Evolutionary conservation across 2,888 invertebrate genomes (phyloP).

Genomic region (Habroteleia sp.): DNA sequence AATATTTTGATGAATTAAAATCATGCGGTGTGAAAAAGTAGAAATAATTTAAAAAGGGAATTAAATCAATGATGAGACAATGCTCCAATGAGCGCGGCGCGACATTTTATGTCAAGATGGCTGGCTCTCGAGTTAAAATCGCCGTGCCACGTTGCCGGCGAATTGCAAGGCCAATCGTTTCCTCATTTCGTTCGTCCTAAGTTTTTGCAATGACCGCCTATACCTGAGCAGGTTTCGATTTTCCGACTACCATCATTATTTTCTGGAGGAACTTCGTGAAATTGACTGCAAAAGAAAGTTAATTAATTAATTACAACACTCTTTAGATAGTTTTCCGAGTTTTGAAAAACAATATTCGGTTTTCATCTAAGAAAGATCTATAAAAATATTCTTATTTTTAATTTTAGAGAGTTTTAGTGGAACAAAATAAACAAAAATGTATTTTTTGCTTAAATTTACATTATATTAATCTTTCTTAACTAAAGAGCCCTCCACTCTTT

Average conservation of each 20-base stretch:
- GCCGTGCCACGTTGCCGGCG: conserved; percentile 14
- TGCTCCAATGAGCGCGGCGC: conserved; percentile 4
- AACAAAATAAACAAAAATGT: too few species aligned
- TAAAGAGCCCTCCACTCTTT: too few species aligned
- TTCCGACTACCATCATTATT: conserved; percentile 88
- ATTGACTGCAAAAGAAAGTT: conserved; percentile 82
- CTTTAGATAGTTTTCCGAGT: too few species aligned
- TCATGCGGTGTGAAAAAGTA: neutral
- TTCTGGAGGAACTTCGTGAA: conserved; percentile 86
- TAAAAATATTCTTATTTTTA: too few species aligned
- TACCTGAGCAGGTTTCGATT: conserved; percentile 87
- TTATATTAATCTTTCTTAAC: too few species aligned
- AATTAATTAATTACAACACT: conserved; percentile 5
- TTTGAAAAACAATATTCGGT: too few species aligned
- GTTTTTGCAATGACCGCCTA: conserved; percentile 78
- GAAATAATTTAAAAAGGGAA: neutral
- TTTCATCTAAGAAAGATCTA: too few species aligned
- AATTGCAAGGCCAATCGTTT: conserved; percentile 11
- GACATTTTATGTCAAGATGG: conserved; percentile 46
- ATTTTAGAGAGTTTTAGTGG: too few species aligned
- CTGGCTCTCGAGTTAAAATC: conserved; percentile 39
- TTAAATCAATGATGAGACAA: conserved; percentile 7
- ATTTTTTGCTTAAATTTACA: too few species aligned
- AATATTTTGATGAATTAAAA: neutral
- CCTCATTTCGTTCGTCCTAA: conserved; percentile 7